Base-by-base conservation (phyloP, 2,113 vertebrate species). In the Dermatemys mawii region DNA sequence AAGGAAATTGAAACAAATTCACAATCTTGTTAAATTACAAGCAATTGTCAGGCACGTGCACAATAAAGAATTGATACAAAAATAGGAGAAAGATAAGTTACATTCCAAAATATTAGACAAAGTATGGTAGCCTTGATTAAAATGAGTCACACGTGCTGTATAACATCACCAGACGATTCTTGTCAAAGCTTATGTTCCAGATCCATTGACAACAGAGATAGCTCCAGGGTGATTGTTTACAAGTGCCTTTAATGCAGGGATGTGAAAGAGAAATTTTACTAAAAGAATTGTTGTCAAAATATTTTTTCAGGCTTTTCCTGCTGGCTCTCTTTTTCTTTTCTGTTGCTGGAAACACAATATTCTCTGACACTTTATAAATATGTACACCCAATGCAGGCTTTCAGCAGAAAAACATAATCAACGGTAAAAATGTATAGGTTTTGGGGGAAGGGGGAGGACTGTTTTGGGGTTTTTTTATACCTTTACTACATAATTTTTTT, bases 1-100 rank as follows among this genome's bases (percentile, higher is more conserved):
- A 76, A 83, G 81, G 79, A 35, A 89, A 86, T 21, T 92, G 80
- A 89, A 96, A 81, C 16, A 7, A 76, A 11, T 32, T 70, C 86
- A 80, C 13, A 93, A 92, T 70, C 92, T 94, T 93, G 80, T 85
- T 90, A 80, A 90, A 70, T 90, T 80, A 78, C 29, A 87, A 85
- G 50, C 1, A 79, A 88, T 12, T 93, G 94, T 55, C 84, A 82
- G 81, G 17, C 13, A 86, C 80, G 78, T 87, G 10, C 29, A 86
- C 78, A 75, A 91, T 73, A 90, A 89, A 78, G 46, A 92, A 88
- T 46, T 29, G 5, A 90, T 85, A 94, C 81, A 11, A 46, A 35
- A 35, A 9, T 83, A 35, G 22, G 22, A 89, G 3, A 92, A 95
- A 93, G 78, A 3, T 90, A 41, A 38, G 93, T 10, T 70, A 75